phyloP scores from a whole-genome alignment of 2,888 invertebrate species.

The Eupithecia vulgata region DNA sequence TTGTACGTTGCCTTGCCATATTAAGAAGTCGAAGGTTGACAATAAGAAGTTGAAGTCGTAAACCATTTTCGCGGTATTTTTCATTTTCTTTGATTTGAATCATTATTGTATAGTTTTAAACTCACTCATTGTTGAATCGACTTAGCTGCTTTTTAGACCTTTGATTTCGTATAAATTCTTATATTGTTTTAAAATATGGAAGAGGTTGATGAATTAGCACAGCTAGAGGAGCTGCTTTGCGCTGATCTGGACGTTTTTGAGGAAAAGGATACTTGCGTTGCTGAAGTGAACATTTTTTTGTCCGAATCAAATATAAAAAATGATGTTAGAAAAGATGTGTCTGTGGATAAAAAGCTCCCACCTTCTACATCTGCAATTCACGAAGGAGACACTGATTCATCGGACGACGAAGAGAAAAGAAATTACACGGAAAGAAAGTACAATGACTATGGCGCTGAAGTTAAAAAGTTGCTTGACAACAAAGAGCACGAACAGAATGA shows the following conservation, averaged over 20 bases:
- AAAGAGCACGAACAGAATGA: constrained; percentile 68
- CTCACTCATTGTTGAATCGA: too few relatives aligned
- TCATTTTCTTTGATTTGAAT: too few relatives aligned
- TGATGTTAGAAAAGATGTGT: constrained; percentile 29
- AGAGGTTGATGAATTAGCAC: constrained; percentile 70
- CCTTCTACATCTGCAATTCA: constrained; percentile 72
- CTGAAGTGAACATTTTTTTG: constrained; percentile 72
- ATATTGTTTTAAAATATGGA: constrained; percentile 47
- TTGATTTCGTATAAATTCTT: neutral
- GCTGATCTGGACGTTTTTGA: constrained; percentile 64
- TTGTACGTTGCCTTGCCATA: too few relatives aligned
- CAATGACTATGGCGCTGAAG: constrained; percentile 87
- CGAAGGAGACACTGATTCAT: constrained; percentile 88
- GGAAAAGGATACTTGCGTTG: constrained; percentile 42
- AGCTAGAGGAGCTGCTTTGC: constrained; percentile 74
- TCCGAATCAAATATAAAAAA: constrained; percentile 41
- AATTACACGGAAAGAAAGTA: constrained; percentile 90
- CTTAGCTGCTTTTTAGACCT: neutral
- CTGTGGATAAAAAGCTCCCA: neutral
- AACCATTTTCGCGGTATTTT: constrained; percentile 8
- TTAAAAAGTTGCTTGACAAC: constrained; percentile 85
- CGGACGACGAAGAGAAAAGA: constrained; percentile 91
- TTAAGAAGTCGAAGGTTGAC: too few relatives aligned
- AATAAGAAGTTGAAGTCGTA: too few relatives aligned
- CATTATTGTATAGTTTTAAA: too few relatives aligned